Evolutionary conservation across 2,113 vertebrate genomes (phyloP), one percentile per base, ranked within the genome.

Genomic region (Collichthys lucidus): DNA sequence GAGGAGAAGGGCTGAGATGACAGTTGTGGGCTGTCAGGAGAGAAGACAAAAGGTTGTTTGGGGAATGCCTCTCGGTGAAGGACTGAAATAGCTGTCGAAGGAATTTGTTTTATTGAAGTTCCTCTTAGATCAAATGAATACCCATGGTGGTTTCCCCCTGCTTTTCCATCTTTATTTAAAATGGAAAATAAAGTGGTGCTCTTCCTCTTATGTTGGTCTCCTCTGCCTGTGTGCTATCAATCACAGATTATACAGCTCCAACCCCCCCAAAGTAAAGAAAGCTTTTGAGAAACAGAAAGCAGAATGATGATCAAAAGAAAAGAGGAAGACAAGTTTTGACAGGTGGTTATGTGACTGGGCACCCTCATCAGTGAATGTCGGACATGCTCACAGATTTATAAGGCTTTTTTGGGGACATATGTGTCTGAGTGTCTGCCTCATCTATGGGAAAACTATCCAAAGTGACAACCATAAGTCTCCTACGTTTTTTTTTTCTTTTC

Each of bases 121-220:
- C 89, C 89, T 88, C 92, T 93, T 94, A 94, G 93, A 93, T 92
- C 95, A 95, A 93, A 96, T 95, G 94, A 79, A 96, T 94, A 94
- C 90, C 86, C 92, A 90, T 96, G 95, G 94, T 93, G 94, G 92
- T 90, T 92, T 89, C 75, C 79, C 79, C 91, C 26, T 63, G 88
- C 92, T 94, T 91, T 95, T 96, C 94, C 93, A 92, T 95, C 90
- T 95, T 94, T 92, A 93, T 94, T 94, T 94, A 89, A 95, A 96
- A 95, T 94, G 88, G 93, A 96, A 96, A 95, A 95, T 88, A 83
- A 95, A 89, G 79, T 74, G 85, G 83, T 92, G 71, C 26, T 74
- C 24, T 35, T 78, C 42, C 74, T 82, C 60, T 87, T 40, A 24
- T 42, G 52, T 66, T 68, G 55, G 57, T 94, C 82, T 91, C 50